phyloP scores from a whole-genome alignment of 2,113 vertebrate genomes.

The Paedocypris sp. region DNA sequence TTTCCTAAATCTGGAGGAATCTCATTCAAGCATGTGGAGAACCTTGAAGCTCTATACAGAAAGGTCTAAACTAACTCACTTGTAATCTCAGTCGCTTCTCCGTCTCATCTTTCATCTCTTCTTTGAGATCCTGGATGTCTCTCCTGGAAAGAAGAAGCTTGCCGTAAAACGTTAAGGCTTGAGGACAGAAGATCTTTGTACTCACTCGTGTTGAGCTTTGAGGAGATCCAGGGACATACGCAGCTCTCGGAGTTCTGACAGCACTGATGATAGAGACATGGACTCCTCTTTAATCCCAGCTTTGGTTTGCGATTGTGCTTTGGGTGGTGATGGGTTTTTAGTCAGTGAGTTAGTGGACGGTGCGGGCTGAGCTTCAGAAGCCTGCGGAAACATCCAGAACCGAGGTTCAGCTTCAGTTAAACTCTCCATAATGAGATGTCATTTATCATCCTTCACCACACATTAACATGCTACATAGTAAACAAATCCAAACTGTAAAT shows the following conservation, averaged over 20 bases:
- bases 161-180: background rate
- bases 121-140: conserved; percentile 63
- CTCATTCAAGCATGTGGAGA: no score
- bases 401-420: background rate
- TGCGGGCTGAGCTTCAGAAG: conserved; percentile 38
- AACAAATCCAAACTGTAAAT: no score
- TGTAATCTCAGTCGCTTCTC: conserved; percentile 52
- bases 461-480: no score
- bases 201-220: conserved; percentile 54
- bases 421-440: background rate
- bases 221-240: conserved; percentile 56
- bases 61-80: conserved; percentile 41
- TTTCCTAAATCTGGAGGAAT: no score
- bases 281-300: conserved; percentile 33
- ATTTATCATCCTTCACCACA: background rate
- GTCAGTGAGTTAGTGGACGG: conserved; percentile 24
- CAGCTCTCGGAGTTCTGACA: conserved; percentile 56
- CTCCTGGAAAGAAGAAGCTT: conserved; percentile 41
- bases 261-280: conserved; percentile 40
- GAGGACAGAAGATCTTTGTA: background rate
- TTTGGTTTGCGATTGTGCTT: conserved; percentile 17
- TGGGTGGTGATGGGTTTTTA: conserved; percentile 17
- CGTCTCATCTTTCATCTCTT: conserved; percentile 55
- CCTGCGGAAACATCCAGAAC: conserved; percentile 33
- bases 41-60: background rate